These are phyloP conservation scores for Lycaena phlaeas DNA, from an alignment of 2,888 invertebrate species.

Conservation along the genomic window DNA sequence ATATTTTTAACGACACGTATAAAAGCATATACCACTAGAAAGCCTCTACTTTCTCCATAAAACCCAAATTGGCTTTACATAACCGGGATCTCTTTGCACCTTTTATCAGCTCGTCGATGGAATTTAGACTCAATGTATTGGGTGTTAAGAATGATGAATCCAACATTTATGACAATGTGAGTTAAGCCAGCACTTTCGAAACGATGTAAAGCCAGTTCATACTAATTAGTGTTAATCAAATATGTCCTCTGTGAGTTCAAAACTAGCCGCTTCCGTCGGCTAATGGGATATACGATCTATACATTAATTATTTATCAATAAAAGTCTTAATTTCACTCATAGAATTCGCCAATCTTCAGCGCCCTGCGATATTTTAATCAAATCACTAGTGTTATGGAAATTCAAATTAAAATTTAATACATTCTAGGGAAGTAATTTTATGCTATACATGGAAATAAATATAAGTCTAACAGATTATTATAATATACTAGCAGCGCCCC, in stretches of 20 bases:
- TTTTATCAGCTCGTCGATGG: constrained; percentile 7
- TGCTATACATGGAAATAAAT: too few species aligned
- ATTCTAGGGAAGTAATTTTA: too few species aligned
- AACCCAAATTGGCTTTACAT: constrained; percentile 35
- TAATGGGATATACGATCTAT: constrained; percentile 24
- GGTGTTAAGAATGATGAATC: constrained; percentile 20
- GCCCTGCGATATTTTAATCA: too few species aligned
- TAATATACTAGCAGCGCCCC: too few species aligned
- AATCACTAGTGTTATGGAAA: too few species aligned
- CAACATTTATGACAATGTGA: constrained; percentile 13
- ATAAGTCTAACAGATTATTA: too few species aligned
- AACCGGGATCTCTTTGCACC: constrained; percentile 21
- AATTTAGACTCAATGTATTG: constrained; percentile 22
- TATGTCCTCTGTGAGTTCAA: constrained; percentile 50
- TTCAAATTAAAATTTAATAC: too few species aligned
- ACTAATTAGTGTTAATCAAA: constrained; percentile 71
- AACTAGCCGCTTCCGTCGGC: constrained; percentile 38
- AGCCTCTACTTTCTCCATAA: constrained; percentile 44
- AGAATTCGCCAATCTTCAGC: neutral
- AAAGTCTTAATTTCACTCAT: constrained; percentile 1
- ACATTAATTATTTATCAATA: constrained; percentile 8
- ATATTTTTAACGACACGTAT: too few species aligned
- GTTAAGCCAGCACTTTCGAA: constrained; percentile 40
- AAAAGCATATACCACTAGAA: constrained; percentile 31
- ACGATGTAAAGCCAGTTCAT: constrained; percentile 49